These are phyloP conservation scores for Calyptomena viridis DNA, from an alignment of 2,113 vertebrate genomes.

Conservation along the genomic window DNA sequence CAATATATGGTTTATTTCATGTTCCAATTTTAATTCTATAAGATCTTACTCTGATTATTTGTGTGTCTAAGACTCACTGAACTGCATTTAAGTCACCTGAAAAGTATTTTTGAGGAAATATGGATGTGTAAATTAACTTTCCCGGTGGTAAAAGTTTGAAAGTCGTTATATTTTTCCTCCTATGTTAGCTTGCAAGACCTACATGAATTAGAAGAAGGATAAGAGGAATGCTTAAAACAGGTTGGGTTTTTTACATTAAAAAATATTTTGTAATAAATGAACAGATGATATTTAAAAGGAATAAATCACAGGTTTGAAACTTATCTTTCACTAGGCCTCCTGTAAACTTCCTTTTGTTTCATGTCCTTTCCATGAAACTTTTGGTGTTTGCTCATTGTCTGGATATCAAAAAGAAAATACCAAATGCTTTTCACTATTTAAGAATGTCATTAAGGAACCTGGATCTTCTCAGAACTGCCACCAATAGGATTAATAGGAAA, in stretches of 20 bases:
- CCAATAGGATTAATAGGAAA: not conserved
- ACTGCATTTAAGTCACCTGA: not conserved
- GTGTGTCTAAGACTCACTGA: rapidly evolving
- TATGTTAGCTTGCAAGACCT: not conserved
- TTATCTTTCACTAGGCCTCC: not conserved
- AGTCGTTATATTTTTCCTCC: not conserved
- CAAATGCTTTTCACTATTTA: not conserved
- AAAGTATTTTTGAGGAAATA: not conserved
- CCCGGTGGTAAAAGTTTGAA: not conserved
- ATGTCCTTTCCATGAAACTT: not conserved
- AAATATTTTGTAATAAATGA: not conserved
- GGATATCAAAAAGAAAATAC: not conserved
- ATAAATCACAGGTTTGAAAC: not conserved
- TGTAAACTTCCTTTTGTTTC: not conserved
- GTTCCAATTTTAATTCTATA: not conserved
- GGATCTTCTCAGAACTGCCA: not conserved
- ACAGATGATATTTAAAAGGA: not conserved
- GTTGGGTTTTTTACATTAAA: not conserved
- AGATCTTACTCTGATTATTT: not conserved
- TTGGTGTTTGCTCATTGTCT: not conserved
- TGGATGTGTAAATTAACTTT: not conserved
- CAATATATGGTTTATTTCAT: not conserved
- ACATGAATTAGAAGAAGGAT: not conserved
- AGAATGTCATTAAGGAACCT: not conserved
- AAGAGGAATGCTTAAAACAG: not conserved